A percentile compares a stretch with the other conserved stretches of the same genome.
phyloP scores from a whole-genome alignment of 1,140 invertebrate genomes.

The Orchesella cincta region DNA sequence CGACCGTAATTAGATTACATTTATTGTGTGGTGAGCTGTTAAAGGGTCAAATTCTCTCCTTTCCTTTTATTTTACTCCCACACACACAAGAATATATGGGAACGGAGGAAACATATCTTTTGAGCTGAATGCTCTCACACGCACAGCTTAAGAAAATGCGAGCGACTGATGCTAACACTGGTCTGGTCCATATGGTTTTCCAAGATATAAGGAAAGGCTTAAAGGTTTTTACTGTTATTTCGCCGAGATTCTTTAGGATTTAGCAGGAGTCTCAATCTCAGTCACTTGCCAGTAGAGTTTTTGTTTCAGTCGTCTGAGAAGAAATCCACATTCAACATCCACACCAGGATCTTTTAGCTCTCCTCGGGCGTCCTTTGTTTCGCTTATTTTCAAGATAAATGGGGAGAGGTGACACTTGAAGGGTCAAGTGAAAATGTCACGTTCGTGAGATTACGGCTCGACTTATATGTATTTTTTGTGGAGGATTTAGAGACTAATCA shows the following conservation, averaged over 20 bases:
- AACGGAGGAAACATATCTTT: neutral
- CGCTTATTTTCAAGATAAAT: slow-evolving; percentile 14
- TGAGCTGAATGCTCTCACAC: slow-evolving; percentile 1
- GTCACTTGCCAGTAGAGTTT: too few relatives aligned
- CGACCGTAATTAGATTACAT: slow-evolving; percentile 6
- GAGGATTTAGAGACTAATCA: too few relatives aligned
- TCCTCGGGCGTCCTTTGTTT: neutral
- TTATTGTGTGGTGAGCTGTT: slow-evolving; percentile 9
- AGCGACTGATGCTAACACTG: neutral
- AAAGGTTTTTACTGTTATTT: slow-evolving; percentile 9
- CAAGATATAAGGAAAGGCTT: slow-evolving; percentile 2
- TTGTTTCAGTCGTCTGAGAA: too few relatives aligned
- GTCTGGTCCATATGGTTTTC: neutral
- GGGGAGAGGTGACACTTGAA: slow-evolving; percentile 4
- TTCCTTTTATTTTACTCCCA: slow-evolving; percentile 8
- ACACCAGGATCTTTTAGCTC: neutral
- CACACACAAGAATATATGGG: neutral
- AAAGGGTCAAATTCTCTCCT: slow-evolving; percentile 17
- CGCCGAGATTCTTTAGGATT: neutral
- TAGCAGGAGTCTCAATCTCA: neutral
- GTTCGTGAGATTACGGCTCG: slow-evolving; percentile 7
- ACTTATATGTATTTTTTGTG: too few relatives aligned
- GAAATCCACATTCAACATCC: neutral
- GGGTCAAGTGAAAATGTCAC: slow-evolving; percentile 21
- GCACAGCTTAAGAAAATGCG: neutral